Evolutionary conservation across 1,140 invertebrate species (phyloP), one percentile per base, ranked within the genome.

Genomic region (Drosophila equinoxialis): DNA sequence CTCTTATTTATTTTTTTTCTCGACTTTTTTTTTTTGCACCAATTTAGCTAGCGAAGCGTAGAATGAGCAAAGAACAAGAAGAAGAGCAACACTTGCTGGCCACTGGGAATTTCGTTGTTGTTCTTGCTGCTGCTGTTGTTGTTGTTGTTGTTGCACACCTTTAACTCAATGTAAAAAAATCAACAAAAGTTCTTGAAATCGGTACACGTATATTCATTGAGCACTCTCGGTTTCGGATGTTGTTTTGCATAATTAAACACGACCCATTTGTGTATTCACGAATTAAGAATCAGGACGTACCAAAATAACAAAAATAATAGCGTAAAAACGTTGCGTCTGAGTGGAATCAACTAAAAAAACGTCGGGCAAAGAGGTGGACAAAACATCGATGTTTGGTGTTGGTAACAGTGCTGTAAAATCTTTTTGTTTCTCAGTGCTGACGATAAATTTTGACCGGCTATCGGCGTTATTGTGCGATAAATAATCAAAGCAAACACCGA

Each of bases 251-350:
- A 41, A 55, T 65, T 73, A 48, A 59, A 35, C 42, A 58, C 13
- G 13, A 7, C 42, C 37, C 14, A 41, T 59, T 59, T 59, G 11
- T 30, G 6, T 30, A 30, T 42, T 74, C 37, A 35, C 65, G 35
- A 26, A 6, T 14, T 13, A 33, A 39, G 10, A n/a, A 39, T 48
- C 57, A 51, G 33, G 61, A 77, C 82, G 66, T 86, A 86, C 82
- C 82, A 87, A 86, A 39, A 79, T 77, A 87, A 82, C 79, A 85
- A 79, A 86, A 82, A 17, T 23, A 45, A 51, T 79, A 86, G 83
- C 83, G 75, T 86, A 80, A 85, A 85, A 84, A 26, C 74, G 64
- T 73, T 79, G 65, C 71, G 74, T 82, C 74, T 79, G 70, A 20
- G 45, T 20, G 45, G 66, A 74, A 77, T 81, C 79, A 77, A 82